Base-by-base conservation (phyloP, 2,113 vertebrate genomes). In the Atrichornis clamosus region DNA sequence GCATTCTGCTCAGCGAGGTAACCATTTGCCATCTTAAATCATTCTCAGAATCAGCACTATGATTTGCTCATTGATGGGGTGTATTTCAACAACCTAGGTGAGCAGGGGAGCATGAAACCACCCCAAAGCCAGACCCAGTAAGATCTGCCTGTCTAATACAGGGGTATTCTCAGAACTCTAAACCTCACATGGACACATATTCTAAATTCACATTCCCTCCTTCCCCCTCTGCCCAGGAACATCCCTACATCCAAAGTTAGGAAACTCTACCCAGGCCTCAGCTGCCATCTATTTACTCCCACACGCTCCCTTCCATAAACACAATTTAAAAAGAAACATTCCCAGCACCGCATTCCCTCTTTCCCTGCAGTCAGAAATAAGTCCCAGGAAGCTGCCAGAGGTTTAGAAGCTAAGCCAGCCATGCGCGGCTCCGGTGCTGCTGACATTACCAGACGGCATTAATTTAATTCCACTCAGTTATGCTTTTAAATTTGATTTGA, bases 391-490 rank as follows among this genome's bases (percentile, higher is more conserved):
- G 69, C 95, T 97, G 91, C 81, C 84, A 90, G 91, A 91, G 97
- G 83, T 97, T 98, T 97, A 96, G 84, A 42, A 98, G 50, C 79
- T 97, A 97, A 98, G 96, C 97, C 97, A 96, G 96, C 95, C 94
- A 87, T 80, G 96, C 81, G 33, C 69, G 68, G 83, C 80, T 83
- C 89, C 17, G 13, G 69, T 89, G 87, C 96, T 60, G 93, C 97
- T 97, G 96, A 98, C 96, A 97, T 98, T 97, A 97, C 95, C 97
- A 98, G 97, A 93, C 77, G 15, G 96, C 95, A 98, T 98, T 98
- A 97, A 98, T 98, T 98, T 98, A 98, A 98, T 98, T 98, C 97
- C 89, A 97, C 95, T 98, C 98, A 97, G 97, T 98, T 98, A 98
- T 98, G 97, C 97, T 98, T 98, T 98, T 97, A 98, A 97, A 98